Evolutionary conservation across 1,140 invertebrate genomes (phyloP), one percentile per base, ranked within the genome.

Genomic region (Acyrthosiphon pisum): DNA sequence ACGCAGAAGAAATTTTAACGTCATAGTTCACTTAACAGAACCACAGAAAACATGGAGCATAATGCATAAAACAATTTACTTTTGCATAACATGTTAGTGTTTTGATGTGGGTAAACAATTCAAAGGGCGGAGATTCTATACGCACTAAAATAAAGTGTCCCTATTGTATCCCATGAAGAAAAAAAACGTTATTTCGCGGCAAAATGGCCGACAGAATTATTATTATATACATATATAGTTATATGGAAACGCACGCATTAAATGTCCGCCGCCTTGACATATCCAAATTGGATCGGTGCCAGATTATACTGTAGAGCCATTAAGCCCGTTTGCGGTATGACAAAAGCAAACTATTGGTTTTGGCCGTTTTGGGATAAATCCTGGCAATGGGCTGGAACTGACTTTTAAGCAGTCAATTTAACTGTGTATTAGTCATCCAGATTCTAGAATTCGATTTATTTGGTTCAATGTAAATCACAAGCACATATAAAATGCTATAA

Each of bases 321-420:
- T 88, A 86, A 86, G 84, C 84, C 84, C 84, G 46, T 88, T 88
- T 88, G 46, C 30, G 86, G 46, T 48, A 88, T 35, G 46, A 88
- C 86, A 88, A 88, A 88, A 50, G 44, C 86, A 88, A 88, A 88
- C 46, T 88, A 50, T 88, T 88, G 86, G 86, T 88, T 48, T 87
- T 86, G 23, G 35, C 81, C 20, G 81, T 83, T 84, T 86, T 18
- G 26, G 86, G 86, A 50, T 88, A 86, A 46, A 88, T 37, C 86
- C 86, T 88, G 86, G 86, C 86, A 88, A 88, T n/a, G n/a, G 86
- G 41, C 26, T 86, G 44, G 84, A 86, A 46, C 37, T 46, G 41
- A 86, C 84, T 46, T 86, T 30, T 86, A 86, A 86, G 84, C 41
- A 86, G 41, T 44, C 84, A 86, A 86, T 86, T 86, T 86, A 46